Base-by-base conservation (phyloP, 2,797 vertebrate genomes). In the Rhadinocentrus ornatus region DNA sequence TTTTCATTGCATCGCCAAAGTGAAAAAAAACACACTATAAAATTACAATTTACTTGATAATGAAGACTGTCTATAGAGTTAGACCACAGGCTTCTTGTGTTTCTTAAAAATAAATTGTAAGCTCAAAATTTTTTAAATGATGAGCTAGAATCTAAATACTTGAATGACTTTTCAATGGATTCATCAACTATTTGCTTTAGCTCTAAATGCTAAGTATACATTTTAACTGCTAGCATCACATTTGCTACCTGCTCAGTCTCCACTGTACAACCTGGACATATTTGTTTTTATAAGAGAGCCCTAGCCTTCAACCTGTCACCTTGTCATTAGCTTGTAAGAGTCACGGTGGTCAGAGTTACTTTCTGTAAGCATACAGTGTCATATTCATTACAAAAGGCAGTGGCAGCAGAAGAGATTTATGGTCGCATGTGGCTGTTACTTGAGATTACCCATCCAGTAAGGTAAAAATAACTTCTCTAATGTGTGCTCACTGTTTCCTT, bases 381-480 rank as follows among this genome's bases (percentile, higher is more conserved):
- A 48, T 73, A 75, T 60, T 57, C 44, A 70, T 88, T 65, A 86
- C 73, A 81, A 82, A 82, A 77, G 71, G 60, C 64, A 54, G 48
- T 0, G 26, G 65, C 70, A 67, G 71, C 12, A 24, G 39, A 57
- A 48, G 24, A 65, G 81, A 85, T 85, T 79, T 80, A 83, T 73
- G 71, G 50, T 59, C 27, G 27, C 0, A 53, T 63, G 71, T 54
- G 65, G 60, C 67, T 67, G 81, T 71, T 74, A 85, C 67, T 77
- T 86, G 75, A 81, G 70, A 81, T 79, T 69, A 84, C 66, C 66
- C 53, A 27, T 62, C 68, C 62, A 65, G 32, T 24, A 73, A 57
- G 24, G 67, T 80, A 73, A 85, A 86, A 87, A 87, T 87, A 87
- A 84, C 84, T 46, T n/a, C 13, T 46, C 54, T 65, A 57, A 72